These are phyloP conservation scores for Callospermophilus lateralis DNA, from an alignment of 2,113 vertebrate genomes.

Conservation along the genomic window DNA sequence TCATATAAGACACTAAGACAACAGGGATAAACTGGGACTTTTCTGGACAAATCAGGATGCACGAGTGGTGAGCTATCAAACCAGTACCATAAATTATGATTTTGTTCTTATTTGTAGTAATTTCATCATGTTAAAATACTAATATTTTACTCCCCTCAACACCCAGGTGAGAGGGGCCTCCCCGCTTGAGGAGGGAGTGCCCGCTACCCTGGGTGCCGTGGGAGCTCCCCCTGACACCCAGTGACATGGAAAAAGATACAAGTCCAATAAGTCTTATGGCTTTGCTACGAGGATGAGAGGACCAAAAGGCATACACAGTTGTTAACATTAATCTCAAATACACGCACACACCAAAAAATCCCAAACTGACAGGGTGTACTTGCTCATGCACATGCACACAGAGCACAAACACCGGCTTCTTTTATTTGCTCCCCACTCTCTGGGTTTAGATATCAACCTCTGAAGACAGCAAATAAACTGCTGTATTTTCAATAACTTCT, in stretches of 20 bases:
- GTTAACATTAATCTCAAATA: neutral
- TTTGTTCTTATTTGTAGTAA: neutral
- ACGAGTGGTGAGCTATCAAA: neutral
- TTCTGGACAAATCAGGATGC: neutral
- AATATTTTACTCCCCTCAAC: too few species aligned
- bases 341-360: neutral
- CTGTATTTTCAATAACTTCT: neutral
- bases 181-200: too few species aligned
- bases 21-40: neutral
- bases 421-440: neutral
- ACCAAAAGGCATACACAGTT: neutral
- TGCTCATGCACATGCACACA: neutral
- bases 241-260: neutral
- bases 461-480: neutral
- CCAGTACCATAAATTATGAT: neutral
- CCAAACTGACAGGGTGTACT: too few species aligned
- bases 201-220: too few species aligned
- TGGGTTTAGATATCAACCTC: neutral
- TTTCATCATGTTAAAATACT: neutral
- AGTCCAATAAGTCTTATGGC: neutral
- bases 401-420: neutral
- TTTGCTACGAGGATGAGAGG: neutral
- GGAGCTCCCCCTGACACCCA: too few species aligned
- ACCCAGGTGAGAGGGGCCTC: too few species aligned
- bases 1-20: neutral